Percentiles rank a stretch among this genome's conserved stretches.
These are phyloP conservation scores for Leptinotarsa texana DNA, from an alignment of 1,140 invertebrate species.

Conservation along the genomic window DNA sequence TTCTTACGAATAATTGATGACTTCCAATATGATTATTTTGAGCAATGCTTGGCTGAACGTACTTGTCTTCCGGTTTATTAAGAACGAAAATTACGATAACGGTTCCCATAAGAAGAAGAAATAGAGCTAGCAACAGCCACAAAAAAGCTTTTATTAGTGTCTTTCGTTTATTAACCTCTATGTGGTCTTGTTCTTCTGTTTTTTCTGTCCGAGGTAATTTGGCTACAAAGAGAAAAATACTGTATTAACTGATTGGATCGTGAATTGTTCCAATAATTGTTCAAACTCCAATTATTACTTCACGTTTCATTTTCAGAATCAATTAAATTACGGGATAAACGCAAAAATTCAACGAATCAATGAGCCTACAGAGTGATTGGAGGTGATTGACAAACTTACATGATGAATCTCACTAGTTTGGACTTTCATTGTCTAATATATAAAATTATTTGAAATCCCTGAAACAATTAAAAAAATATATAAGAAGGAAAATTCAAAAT, in stretches of 20 bases:
- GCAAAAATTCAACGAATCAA: too few species aligned
- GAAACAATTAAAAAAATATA: too few species aligned
- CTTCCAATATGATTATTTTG: neutral
- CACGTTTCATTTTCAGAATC: too few species aligned
- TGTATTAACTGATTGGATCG: neutral
- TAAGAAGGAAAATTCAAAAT: too few species aligned
- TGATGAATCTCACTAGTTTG: too few species aligned
- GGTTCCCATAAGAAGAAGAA: neutral
- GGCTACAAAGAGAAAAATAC: slow-evolving; percentile 4
- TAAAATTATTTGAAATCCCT: too few species aligned
- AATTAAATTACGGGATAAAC: too few species aligned
- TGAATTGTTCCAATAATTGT: too few species aligned
- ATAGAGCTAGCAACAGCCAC: neutral
- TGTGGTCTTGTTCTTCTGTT: neutral
- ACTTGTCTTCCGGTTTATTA: neutral
- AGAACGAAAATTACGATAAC: slow-evolving; percentile 2
- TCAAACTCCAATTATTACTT: too few species aligned
- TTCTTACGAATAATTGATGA: slow-evolving; percentile 10
- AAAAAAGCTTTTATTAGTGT: slow-evolving; percentile 3
- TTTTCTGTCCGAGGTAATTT: neutral
- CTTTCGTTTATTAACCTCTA: neutral
- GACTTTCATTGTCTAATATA: too few species aligned
- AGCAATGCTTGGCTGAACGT: neutral
- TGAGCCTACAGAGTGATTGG: too few species aligned
- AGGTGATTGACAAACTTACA: too few species aligned